These are phyloP conservation scores for Polypterus bichir DNA, from an alignment of 2,113 vertebrate species.

Conservation along the genomic window DNA sequence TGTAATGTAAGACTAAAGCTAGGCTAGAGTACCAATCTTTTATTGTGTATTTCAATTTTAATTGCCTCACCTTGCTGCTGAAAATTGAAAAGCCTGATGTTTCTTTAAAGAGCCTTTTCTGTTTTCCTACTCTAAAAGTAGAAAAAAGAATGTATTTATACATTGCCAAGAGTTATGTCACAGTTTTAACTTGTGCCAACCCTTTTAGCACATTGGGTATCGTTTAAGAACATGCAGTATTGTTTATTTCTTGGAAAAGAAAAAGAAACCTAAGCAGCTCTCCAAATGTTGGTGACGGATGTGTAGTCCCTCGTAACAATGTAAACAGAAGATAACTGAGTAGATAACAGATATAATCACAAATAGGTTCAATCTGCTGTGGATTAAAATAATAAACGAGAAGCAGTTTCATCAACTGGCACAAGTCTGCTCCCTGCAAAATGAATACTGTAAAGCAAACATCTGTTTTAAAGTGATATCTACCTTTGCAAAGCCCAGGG, in stretches of 20 bases:
- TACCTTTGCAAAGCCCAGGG: no score
- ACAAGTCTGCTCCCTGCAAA: no score
- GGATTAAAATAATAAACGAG: no score
- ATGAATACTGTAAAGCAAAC: no score
- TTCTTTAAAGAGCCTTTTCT: constrained; percentile 50
- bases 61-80: no score
- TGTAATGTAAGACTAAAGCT: no score
- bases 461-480: no score
- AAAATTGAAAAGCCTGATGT: constrained; percentile 36
- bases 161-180: constrained; percentile 91
- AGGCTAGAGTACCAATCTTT: no score
- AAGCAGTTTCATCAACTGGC: no score
- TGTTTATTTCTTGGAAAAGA: constrained; percentile 79
- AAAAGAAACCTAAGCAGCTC: constrained; percentile 50
- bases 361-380: constrained; percentile 6
- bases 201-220: constrained; percentile 61
- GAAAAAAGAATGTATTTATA: constrained; percentile 60
- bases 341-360: constrained; percentile 52
- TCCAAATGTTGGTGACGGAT: constrained; percentile 61
- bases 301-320: constrained; percentile 78
- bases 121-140: constrained; percentile 32
- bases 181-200: constrained; percentile 56
- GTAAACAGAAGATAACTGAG: constrained; percentile 72
- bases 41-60: no score
- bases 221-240: constrained; percentile 76